Percentiles rank a stretch among this genome's conserved stretches.
phyloP scores from a whole-genome alignment of 92 coral and sea anemone species.

The Paramuricea clavata region DNA sequence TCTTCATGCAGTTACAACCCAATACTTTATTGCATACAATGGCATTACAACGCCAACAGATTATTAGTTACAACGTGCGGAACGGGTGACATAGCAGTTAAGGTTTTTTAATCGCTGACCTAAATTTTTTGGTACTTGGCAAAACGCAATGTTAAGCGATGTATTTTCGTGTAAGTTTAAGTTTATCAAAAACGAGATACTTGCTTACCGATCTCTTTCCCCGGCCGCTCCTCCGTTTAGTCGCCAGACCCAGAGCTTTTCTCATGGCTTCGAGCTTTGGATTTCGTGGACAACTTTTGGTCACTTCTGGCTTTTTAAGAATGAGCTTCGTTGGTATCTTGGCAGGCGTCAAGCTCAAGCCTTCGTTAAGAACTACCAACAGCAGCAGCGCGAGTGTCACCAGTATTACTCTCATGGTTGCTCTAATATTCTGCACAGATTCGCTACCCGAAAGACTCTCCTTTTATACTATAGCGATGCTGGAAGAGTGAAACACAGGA shows the following conservation, averaged over 20 bases:
- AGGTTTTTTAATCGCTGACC: too few species aligned
- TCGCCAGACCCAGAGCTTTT: not conserved
- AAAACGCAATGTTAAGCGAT: too few species aligned
- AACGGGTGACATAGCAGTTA: too few species aligned
- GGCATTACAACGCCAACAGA: too few species aligned
- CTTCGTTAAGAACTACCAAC: slow-evolving; percentile 1
- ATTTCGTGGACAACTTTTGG: not conserved
- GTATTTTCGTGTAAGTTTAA: too few species aligned
- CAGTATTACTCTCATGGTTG: not conserved
- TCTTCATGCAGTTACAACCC: too few species aligned
- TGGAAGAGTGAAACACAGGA: not conserved
- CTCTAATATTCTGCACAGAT: too few species aligned
- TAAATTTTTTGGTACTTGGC: too few species aligned
- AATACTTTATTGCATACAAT: too few species aligned
- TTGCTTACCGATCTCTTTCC: slow-evolving; percentile 15
- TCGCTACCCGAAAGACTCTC: not conserved
- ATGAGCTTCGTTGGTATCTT: not conserved
- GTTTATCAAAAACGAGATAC: not conserved
- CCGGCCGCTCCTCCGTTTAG: not conserved
- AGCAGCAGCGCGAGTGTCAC: not conserved
- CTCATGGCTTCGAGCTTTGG: not conserved
- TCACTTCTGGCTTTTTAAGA: not conserved
- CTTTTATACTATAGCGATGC: not conserved
- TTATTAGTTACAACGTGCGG: too few species aligned
- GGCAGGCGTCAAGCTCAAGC: not conserved